phyloP scores from a whole-genome alignment of 2,797 vertebrate species.

The Hypotaenidia okinawae region DNA sequence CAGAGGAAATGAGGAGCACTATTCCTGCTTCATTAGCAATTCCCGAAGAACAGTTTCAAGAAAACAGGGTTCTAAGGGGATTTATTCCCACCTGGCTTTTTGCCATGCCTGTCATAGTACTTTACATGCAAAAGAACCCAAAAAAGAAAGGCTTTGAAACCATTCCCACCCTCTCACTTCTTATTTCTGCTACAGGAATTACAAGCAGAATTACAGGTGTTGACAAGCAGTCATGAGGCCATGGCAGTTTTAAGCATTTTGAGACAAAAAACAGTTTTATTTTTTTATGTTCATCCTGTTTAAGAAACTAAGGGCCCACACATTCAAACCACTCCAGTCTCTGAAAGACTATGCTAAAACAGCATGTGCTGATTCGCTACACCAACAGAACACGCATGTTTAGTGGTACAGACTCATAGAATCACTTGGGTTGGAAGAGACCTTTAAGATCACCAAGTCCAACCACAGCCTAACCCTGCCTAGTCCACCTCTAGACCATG shows the following conservation, averaged over 20 bases:
- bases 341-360: not conserved
- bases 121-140: not conserved
- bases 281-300: not conserved
- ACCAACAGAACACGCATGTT: not conserved
- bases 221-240: not conserved
- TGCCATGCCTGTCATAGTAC: not conserved
- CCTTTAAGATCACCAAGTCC: no score
- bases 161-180: not conserved
- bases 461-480: no score
- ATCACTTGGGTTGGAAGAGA: no score
- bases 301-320: not conserved
- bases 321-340: not conserved
- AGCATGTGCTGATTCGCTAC: not conserved
- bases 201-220: not conserved
- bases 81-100: not conserved
- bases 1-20: not conserved
- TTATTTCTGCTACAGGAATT: not conserved
- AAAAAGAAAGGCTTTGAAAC: not conserved
- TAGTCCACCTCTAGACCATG: no score
- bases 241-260: not conserved
- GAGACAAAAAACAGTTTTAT: not conserved
- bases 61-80: not conserved
- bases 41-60: not conserved
- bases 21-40: not conserved
- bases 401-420: not conserved